Percentiles rank a stretch among this genome's conserved stretches.
phyloP scores from a whole-genome alignment of 2,797 vertebrate species.

The Hephaestus fuliginosus region DNA sequence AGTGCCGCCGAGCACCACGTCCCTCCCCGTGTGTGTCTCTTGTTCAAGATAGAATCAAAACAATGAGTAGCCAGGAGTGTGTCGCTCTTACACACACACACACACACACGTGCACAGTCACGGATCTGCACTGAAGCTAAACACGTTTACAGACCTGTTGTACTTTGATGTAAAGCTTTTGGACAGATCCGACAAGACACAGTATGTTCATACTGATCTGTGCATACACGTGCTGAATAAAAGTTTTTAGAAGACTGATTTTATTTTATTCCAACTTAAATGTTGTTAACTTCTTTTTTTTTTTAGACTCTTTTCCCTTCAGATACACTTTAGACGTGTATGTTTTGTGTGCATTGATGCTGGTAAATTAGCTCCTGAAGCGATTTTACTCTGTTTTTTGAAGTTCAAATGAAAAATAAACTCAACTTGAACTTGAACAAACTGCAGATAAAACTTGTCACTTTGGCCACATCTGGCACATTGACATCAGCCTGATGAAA shows the following conservation, averaged over 20 bases:
- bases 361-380: neutral
- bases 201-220: neutral
- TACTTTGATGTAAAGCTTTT: neutral
- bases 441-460: neutral
- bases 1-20: slow-evolving; percentile 42
- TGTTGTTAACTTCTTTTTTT: neutral
- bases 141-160: neutral
- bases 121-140: neutral
- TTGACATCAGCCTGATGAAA: too few species aligned
- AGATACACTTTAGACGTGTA: neutral
- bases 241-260: neutral
- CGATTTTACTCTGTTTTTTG: accelerated
- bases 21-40: slow-evolving; percentile 37
- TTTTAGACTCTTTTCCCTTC: neutral
- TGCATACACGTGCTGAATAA: neutral
- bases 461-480: neutral
- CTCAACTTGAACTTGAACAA: neutral
- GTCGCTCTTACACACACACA: slow-evolving; percentile 26
- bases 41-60: slow-evolving; percentile 52
- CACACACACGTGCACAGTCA: neutral
- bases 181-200: neutral
- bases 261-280: neutral
- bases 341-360: neutral
- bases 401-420: neutral
- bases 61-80: slow-evolving; percentile 45